These are phyloP conservation scores for Megaustenia siamemsis DNA, from an alignment of 2,888 invertebrate species.

Conservation along the genomic window DNA sequence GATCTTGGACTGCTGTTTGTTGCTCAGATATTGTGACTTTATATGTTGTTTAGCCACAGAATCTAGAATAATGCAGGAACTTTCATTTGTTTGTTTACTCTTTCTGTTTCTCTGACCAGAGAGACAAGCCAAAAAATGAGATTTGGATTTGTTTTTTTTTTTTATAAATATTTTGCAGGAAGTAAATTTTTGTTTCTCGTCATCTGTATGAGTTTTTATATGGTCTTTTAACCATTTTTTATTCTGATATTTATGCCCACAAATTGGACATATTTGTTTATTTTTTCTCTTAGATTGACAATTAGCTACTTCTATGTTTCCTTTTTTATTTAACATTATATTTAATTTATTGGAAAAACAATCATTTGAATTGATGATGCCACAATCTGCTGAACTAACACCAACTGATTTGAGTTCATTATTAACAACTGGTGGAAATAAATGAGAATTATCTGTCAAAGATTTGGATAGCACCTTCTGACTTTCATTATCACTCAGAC, in stretches of 20 bases:
- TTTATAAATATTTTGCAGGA: background rate
- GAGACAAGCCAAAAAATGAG: slow-evolving; percentile 1
- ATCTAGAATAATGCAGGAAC: background rate
- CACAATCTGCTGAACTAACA: background rate
- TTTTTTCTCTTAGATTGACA: background rate
- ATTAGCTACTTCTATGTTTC: background rate
- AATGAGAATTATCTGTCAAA: background rate
- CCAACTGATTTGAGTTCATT: background rate
- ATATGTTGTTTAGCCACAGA: background rate
- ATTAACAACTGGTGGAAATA: background rate
- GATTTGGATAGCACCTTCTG: background rate
- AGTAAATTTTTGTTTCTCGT: background rate
- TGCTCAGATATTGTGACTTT: background rate
- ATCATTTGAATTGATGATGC: background rate
- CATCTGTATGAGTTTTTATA: slow-evolving; percentile 13
- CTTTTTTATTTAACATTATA: background rate
- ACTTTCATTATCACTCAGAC: background rate
- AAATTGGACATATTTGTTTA: background rate
- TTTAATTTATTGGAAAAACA: background rate
- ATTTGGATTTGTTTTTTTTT: background rate
- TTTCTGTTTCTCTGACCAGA: background rate
- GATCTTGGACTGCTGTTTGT: background rate
- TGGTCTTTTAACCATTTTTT: background rate
- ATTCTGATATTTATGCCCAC: background rate
- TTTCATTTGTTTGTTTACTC: background rate